Evolutionary conservation across 2,888 invertebrate species (phyloP).

Genomic region (Charanyca ferruginea): DNA sequence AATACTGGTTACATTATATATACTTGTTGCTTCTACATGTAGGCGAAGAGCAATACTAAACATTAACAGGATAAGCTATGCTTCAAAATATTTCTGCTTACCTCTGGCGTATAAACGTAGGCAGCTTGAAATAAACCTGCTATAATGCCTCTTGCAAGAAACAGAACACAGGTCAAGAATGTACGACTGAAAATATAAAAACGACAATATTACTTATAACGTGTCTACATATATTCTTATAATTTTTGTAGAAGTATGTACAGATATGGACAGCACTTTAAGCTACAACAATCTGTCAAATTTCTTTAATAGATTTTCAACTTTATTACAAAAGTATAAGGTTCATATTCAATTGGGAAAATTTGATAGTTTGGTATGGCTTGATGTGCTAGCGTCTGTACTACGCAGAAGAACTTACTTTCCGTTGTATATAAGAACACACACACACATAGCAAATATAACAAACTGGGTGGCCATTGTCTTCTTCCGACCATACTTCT

Average conservation of each 20-base stretch:
- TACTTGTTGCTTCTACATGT: too few species aligned
- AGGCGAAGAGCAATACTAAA: too few species aligned
- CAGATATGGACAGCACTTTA: too few species aligned
- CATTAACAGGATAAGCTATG: too few species aligned
- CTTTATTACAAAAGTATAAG: too few species aligned
- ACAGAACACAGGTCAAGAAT: slow-evolving; percentile 95
- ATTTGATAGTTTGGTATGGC: too few species aligned
- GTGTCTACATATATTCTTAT: too few species aligned
- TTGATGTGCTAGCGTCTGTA: too few species aligned
- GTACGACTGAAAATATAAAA: slow-evolving; percentile 91
- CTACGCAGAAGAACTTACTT: slow-evolving; percentile 90
- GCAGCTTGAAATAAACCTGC: slow-evolving; percentile 98
- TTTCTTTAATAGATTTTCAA: too few species aligned
- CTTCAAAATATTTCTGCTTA: slow-evolving; percentile 57
- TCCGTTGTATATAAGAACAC: slow-evolving; percentile 94
- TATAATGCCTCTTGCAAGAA: slow-evolving; percentile 97
- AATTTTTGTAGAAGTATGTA: background rate
- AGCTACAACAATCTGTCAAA: too few species aligned
- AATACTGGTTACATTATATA: too few species aligned
- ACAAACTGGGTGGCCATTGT: slow-evolving; percentile 98
- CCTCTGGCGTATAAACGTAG: slow-evolving; percentile 98
- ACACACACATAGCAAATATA: slow-evolving; percentile 94
- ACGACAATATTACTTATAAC: background rate
- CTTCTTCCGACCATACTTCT: slow-evolving; percentile 96
- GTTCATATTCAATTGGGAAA: too few species aligned